Evolutionary conservation across 2,797 vertebrate species (phyloP), one percentile per base, ranked within the genome.

Genomic region (Dipus sagitta): DNA sequence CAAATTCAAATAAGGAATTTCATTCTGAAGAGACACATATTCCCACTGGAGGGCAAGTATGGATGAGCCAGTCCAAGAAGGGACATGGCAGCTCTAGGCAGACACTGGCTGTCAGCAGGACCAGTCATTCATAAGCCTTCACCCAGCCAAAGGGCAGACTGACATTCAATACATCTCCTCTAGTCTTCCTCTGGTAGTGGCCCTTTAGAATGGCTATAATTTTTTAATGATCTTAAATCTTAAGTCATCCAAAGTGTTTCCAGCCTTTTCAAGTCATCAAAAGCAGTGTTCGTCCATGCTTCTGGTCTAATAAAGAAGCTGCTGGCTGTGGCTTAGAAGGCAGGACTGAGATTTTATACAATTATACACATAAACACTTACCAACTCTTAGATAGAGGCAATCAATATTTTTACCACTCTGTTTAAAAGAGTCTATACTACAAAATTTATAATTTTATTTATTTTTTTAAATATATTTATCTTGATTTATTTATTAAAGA

Each of bases 1-100:
- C 76, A 78, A 70, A 65, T 90, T 88, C 68, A 83, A 76, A 79
- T 34, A 71, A 71, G 68, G 32, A 4, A 28, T 54, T 93, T 67
- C 70, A 10, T 54, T 90, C 32, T 86, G 54, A 95, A n/a, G 24
- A 86, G 9, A 34, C 76, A 80, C 38, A 8, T 81, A 87, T 85
- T 74, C 24, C 64, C n/a, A 70, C 65, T 24, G 34, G 9, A 60
- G n/a, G 74, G 42, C 64, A 84, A 68, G n/a, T 68, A 80, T 24
- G n/a, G 28, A 42, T 47, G 54, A 28, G 20, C 11, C 52, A 47
- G 15, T 34, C 70, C 82, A 62, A 9, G 3, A 47, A 1, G 52
- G 30, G 30, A 23, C 24, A 58, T 30, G 26, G 75, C 80, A 93
- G 79, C 42, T 67, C 10, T 7, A 3, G 74, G 28, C 30, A 64